Base-by-base conservation (phyloP, 2,888 invertebrate species). In the Chrysopilus asiliformis region DNA sequence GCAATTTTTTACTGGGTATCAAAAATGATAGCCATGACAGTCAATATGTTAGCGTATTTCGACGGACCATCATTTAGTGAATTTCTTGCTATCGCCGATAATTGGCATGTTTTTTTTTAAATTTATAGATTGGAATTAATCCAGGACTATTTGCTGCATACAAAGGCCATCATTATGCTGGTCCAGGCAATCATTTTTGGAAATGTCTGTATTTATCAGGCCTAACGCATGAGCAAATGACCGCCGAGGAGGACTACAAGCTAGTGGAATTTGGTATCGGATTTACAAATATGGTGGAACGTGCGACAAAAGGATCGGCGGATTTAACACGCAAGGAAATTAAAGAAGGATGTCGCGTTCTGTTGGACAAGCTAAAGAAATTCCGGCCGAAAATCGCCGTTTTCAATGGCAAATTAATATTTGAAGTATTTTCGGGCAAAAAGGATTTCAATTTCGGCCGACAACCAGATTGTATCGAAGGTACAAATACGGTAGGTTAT, bases 131-230 rank as follows among this genome's bases (percentile, higher is more conserved):
- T 68, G 95, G 95, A 48, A 94, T 95, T 53, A 97, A 97, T 71
- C 95, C 95, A 9, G 94, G 95, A 3, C 68, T 94, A 53, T 91
- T 90, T 68, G 94, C 95, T 47, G 95, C 95, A 45, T 93, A 90
- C 68, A 91, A 93, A 65, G 94, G 94, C 3, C 95, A 95, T 67
- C 94, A 97, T 66, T 97, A 97, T 70, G 94, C 95, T 36, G 95
- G 95, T 34, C 94, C 94, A 30, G 95, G 95, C 30, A 97, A 97
- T 68, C 97, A 97, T 69, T 95, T 97, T 69, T 97, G 95, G 95
- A 94, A 94, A 70, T 95, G 94, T 62, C 69, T 95, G 44, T 93
- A 87, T 66, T 68, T 94, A 48, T 89, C 93, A 32, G 94, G 94
- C 6, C 71, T 97, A 39, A 94, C 93, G 12, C 76, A 89, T 41